Conservation (phyloP, 2,113 vertebrate species). For the human (Homo sapiens) region GRCh38 chr7:107141501-107142000, state of each 20-base stretch:
- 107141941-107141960: background rate
- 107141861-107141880: background rate
- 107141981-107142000: too few species aligned
- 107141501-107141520: background rate
- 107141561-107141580: background rate
- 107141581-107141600: background rate
- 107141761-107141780: background rate
- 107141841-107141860: background rate
- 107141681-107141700: background rate
- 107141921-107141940: background rate
- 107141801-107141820: background rate
- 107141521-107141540: background rate
- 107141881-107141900: background rate
- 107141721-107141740: background rate
- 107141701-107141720: background rate
- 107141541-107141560: too few species aligned
- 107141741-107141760: background rate
- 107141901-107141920: background rate
- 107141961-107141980: background rate
- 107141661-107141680: background rate
- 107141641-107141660: too few species aligned
- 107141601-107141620: background rate
- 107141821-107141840: background rate
- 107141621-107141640: too few species aligned
- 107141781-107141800: background rate